Conservation (phyloP, 2,888 invertebrate genomes). For the Caenorhabditis angaria region DNA sequence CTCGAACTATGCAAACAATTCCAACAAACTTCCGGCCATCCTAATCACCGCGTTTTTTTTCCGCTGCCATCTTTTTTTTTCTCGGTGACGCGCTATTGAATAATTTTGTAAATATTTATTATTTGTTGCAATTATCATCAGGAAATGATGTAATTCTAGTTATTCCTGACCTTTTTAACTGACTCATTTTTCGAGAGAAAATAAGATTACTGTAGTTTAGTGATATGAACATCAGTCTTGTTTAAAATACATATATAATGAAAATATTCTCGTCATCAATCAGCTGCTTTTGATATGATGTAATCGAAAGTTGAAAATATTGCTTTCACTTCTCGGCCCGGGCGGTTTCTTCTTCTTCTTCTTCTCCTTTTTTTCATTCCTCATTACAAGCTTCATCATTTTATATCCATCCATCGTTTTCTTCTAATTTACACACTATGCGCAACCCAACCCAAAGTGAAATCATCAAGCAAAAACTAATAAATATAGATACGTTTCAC, state of each 20-base stretch:
- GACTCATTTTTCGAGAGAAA: no score
- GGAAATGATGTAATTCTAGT: no score
- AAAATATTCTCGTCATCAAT: not conserved
- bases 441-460: constrained; percentile 3
- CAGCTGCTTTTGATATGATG: not conserved
- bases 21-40: not conserved
- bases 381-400: constrained; percentile 13
- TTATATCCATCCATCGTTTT: constrained; percentile 16
- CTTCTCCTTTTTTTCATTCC: not conserved
- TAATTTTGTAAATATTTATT: no score
- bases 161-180: no score
- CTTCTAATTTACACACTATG: not conserved
- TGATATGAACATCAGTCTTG: no score
- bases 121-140: no score
- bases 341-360: not conserved
- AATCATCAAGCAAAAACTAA: constrained; percentile 32
- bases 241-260: no score
- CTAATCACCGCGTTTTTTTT: not conserved
- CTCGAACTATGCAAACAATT: not conserved
- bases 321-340: constrained; percentile 24
- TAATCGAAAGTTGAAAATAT: constrained; percentile 8
- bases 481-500: constrained; percentile 30
- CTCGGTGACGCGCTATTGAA: no score
- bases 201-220: no score
- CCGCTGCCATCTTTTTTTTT: not conserved